Conservation (phyloP, 1,140 invertebrate genomes). For the Littorina saxatilis region DNA sequence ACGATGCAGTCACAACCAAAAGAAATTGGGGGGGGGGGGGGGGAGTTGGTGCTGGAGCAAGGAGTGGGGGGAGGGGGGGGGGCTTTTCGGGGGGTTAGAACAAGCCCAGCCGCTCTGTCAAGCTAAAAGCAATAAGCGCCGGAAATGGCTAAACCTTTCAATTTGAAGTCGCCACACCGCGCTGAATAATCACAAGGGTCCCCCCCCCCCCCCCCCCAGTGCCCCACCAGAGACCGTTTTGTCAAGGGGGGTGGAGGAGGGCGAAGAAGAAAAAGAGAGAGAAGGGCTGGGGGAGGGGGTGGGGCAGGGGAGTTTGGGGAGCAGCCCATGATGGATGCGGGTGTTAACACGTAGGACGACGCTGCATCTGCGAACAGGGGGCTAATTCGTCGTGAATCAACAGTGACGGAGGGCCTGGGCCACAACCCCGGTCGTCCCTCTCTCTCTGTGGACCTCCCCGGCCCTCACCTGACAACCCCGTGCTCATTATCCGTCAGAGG, state of each 20-base stretch:
- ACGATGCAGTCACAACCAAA: too few relatives aligned
- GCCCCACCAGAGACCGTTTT: too few relatives aligned
- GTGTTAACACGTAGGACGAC: conserved; percentile 32
- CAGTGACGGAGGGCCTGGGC: conserved; percentile 34
- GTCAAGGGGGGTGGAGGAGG: too few relatives aligned
- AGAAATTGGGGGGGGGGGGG: background rate
- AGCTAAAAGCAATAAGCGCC: conserved; percentile 24
- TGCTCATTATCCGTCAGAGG: conserved; percentile 30
- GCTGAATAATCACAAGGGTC: conserved; percentile 18
- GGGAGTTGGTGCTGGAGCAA: background rate
- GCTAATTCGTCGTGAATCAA: conserved; percentile 38
- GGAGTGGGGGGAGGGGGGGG: background rate
- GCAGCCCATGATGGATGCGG: conserved; percentile 24
- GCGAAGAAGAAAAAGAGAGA: too few relatives aligned
- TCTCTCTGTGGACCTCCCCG: conserved; percentile 24
- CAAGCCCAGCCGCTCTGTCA: background rate
- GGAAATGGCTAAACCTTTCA: conserved; percentile 26
- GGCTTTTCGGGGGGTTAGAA: too few relatives aligned
- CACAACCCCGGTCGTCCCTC: conserved; percentile 36
- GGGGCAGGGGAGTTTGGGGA: background rate
- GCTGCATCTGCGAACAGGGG: conserved; percentile 40
- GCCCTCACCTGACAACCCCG: conserved; percentile 26
- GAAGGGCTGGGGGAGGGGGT: too few relatives aligned
- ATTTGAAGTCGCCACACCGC: conserved; percentile 33
- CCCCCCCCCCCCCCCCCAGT: too few relatives aligned